phyloP scores from a whole-genome alignment of 2,888 invertebrate species.

The Drosophila suboccidentalis region DNA sequence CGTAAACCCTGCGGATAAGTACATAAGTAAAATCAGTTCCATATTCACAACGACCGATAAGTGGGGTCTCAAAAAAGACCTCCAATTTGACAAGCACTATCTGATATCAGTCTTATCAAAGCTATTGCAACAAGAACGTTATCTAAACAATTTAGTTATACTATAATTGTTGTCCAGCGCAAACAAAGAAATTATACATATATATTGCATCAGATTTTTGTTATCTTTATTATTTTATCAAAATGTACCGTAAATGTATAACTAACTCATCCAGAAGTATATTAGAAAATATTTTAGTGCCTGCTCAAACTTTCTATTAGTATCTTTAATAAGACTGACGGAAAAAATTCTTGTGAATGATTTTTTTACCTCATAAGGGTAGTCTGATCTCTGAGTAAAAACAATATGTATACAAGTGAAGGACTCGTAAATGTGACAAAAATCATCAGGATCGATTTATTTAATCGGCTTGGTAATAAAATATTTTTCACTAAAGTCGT shows the following conservation, averaged over 20 bases:
- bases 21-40: neutral
- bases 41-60: conserved; percentile 32
- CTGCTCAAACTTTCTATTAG: neutral
- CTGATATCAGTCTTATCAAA: conserved; percentile 26
- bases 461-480: too few relatives aligned
- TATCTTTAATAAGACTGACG: too few relatives aligned
- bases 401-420: too few relatives aligned
- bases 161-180: neutral
- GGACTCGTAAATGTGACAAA: too few relatives aligned
- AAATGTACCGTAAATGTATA: neutral
- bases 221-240: neutral
- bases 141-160: neutral
- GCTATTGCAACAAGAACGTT: neutral
- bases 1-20: conserved; percentile 85
- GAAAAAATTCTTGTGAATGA: too few relatives aligned
- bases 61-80: neutral
- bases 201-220: neutral
- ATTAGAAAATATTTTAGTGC: neutral
- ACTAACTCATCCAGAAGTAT: neutral
- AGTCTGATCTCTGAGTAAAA: too few relatives aligned
- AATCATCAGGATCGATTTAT: too few relatives aligned
- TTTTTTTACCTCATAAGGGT: too few relatives aligned
- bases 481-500: too few relatives aligned
- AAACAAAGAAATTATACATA: neutral
- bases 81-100: neutral